Conservation (phyloP, 2,113 vertebrate genomes). For the Isurus oxyrinchus region DNA sequence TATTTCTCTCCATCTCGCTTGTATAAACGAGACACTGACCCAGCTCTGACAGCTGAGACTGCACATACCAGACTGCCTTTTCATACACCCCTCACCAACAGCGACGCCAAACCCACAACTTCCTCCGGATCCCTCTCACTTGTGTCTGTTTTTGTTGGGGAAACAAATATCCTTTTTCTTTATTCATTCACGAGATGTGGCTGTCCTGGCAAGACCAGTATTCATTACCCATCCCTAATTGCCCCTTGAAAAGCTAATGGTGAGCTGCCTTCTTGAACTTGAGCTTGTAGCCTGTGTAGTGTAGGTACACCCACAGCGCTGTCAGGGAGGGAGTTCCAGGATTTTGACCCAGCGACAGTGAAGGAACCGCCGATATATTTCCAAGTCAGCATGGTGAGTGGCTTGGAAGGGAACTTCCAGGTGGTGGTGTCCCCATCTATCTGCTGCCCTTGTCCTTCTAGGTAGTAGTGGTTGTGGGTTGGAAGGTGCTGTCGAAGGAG, state of each 20-base stretch:
- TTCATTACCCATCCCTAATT: not conserved
- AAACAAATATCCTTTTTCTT: not conserved
- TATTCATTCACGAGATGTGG: not conserved
- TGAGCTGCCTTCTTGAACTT: no score
- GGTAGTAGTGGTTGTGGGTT: not conserved
- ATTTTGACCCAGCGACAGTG: not conserved
- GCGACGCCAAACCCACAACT: not conserved
- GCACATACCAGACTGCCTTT: slow-evolving; percentile 1
- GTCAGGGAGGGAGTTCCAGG: not conserved
- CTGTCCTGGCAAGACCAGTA: not conserved
- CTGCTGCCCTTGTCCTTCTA: not conserved
- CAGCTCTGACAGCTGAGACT: not conserved
- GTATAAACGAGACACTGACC: not conserved
- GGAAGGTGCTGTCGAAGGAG: not conserved
- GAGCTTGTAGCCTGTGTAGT: not conserved
- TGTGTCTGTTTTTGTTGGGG: not conserved
- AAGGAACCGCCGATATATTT: no score
- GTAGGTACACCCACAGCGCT: not conserved
- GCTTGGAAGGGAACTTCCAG: not conserved
- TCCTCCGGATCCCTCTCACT: not conserved
- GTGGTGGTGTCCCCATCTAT: not conserved
- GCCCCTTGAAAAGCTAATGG: not conserved
- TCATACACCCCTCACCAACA: not conserved
- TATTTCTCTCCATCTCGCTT: not conserved
- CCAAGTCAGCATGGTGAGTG: not conserved